Evolutionary conservation across 1,140 invertebrate species (phyloP), one percentile per base, ranked within the genome.

Genomic region (Brachionus sp.): DNA sequence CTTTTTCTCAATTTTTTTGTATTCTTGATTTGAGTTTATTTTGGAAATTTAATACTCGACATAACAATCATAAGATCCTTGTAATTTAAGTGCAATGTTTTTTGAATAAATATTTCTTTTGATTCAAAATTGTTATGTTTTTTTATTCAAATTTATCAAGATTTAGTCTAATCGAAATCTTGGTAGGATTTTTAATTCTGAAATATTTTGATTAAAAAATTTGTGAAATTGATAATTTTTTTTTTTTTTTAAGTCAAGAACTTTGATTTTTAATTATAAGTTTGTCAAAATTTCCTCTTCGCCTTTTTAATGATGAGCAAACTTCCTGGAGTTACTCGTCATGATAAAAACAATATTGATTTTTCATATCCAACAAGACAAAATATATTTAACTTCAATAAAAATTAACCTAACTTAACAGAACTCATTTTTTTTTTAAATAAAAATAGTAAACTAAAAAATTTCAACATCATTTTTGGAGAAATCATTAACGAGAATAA

Each of bases 71-170:
- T 13, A 13, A 16, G n/a, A 73, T 16, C 39, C 16, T 19, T 73
- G 68, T 39, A 73, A 73, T 73, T 73, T 35, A 73, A 73, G 39
- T 73, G 33, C 37, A 73, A 42, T 39, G 12, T 66, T 66, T 25
- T 57, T 57, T 19, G 12, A 66, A 66, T 66, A 66, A 66, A 66
- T 12, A 33, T 66, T 66, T 66, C n/a, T 33, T 33, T 66, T 66
- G 12, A 66, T 57, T 57, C 19, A 23, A 57, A 57, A 57, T 57
- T 19, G 16, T 19, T 23, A 19, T 57, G 13, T 23, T 25, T 23
- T 19, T 19, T 9, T 19, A 53, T 53, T 16, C 16, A 42, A 3
- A 5, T 57, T 19, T 2, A 29, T 29, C 29, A 29, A 29, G 3
- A 29, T 29, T 29, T 29, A 29, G 29, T 29, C 1, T 3, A 29